Percentiles rank a stretch among this genome's conserved stretches.
These are phyloP conservation scores for Drymodes brunneopygia DNA, from an alignment of 2,113 vertebrate genomes.

Conservation along the genomic window DNA sequence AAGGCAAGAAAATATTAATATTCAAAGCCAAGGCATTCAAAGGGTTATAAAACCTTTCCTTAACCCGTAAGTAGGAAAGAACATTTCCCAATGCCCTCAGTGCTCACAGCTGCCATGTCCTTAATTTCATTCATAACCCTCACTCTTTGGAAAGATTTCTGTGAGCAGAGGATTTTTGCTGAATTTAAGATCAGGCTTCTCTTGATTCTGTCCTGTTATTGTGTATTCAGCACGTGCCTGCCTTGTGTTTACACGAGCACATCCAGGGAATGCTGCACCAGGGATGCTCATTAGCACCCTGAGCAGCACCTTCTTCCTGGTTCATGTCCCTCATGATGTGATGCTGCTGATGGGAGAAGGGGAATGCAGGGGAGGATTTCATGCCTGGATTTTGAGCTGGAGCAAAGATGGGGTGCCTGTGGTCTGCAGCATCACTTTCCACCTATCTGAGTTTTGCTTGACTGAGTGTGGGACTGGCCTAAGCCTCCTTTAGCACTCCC, in stretches of 20 bases:
- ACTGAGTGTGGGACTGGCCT: background rate
- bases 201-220: background rate
- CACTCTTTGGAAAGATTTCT: background rate
- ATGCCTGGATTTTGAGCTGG: background rate
- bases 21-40: background rate
- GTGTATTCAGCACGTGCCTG: background rate
- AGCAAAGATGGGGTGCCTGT: background rate
- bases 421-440: background rate
- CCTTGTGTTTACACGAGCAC: background rate
- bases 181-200: background rate
- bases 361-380: background rate
- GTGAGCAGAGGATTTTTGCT: background rate
- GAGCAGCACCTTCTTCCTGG: background rate
- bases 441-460: background rate
- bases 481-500: background rate
- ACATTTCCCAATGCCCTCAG: background rate
- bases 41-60: background rate
- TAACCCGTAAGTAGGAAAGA: background rate
- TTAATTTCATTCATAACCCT: background rate
- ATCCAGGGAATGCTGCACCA: background rate
- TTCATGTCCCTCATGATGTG: background rate
- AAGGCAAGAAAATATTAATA: background rate
- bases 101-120: background rate
- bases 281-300: background rate
- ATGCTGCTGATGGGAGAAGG: rapidly evolving